Evolutionary conservation across 2,113 vertebrate genomes (phyloP).

Genomic region (Sceloporus tristichus): DNA sequence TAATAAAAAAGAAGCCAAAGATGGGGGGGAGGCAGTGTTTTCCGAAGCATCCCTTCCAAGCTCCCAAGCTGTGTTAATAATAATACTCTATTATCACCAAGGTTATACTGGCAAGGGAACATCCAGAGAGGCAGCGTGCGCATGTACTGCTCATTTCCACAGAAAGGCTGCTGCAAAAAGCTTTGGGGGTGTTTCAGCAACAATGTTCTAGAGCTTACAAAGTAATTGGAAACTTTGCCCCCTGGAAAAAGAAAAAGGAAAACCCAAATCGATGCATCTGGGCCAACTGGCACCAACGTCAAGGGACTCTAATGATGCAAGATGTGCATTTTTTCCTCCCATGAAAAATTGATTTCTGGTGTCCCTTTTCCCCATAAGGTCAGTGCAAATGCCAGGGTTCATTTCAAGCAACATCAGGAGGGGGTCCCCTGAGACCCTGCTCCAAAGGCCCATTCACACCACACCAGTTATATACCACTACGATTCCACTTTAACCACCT

Average conservation of each 20-base stretch:
- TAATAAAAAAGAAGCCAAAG: background rate
- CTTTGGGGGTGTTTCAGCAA: slow-evolving; percentile 41
- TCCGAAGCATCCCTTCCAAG: background rate
- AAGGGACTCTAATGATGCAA: slow-evolving; percentile 68
- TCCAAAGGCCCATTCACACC: too few species aligned
- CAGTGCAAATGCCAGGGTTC: too few species aligned
- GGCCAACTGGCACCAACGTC: slow-evolving; percentile 68
- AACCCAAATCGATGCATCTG: slow-evolving; percentile 46
- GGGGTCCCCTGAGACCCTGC: too few species aligned
- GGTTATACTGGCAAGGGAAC: background rate
- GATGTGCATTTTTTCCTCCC: slow-evolving; percentile 71
- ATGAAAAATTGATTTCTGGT: slow-evolving; percentile 64
- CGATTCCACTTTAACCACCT: too few species aligned
- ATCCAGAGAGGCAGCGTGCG: too few species aligned
- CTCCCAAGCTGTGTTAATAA: background rate
- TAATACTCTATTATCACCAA: fast-evolving
- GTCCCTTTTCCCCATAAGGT: slow-evolving; percentile 48
- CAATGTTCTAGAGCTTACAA: slow-evolving; percentile 56
- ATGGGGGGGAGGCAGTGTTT: background rate
- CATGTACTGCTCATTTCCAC: fast-evolving
- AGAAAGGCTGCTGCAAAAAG: background rate
- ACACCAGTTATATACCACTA: too few species aligned
- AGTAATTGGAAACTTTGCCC: slow-evolving; percentile 65
- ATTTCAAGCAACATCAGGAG: too few species aligned
- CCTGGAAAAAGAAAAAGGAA: slow-evolving; percentile 3